A percentile compares a stretch with the other conserved stretches of the same genome.
Conservation (phyloP, 2,888 invertebrate genomes). For the Orthosia gracilis region DNA sequence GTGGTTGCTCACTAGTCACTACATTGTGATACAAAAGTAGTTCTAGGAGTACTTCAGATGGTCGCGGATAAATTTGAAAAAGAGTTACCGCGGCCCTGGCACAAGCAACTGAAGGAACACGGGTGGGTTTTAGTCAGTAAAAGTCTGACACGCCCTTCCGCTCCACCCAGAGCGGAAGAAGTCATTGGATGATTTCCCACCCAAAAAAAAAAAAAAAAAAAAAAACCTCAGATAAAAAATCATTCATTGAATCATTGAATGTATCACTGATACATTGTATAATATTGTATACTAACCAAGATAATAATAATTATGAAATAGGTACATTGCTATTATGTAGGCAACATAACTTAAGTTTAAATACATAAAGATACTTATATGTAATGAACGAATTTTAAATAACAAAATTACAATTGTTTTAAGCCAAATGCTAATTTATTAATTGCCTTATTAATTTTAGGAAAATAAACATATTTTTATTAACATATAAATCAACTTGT, state of each 20-base stretch:
- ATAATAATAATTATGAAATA: too few relatives aligned
- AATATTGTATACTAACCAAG: neutral
- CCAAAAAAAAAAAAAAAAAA: too few relatives aligned
- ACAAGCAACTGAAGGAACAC: too few relatives aligned
- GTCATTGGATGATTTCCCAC: too few relatives aligned
- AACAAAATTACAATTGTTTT: neutral
- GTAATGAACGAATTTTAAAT: neutral
- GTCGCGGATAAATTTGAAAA: too few relatives aligned
- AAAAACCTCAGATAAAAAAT: too few relatives aligned
- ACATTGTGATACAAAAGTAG: slow-evolving; percentile 32
- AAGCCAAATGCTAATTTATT: neutral
- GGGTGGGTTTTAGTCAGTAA: too few relatives aligned
- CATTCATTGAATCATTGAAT: neutral
- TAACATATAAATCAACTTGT: neutral
- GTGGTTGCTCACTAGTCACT: slow-evolving; percentile 8
- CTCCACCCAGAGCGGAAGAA: too few relatives aligned
- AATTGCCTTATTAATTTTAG: neutral
- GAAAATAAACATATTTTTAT: neutral
- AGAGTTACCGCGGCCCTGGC: too few relatives aligned
- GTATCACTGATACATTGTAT: neutral
- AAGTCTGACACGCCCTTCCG: too few relatives aligned
- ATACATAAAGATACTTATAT: neutral
- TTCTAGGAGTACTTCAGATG: neutral
- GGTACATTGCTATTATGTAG: neutral
- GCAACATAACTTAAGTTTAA: neutral